These are phyloP conservation scores for Pogonomyrmex barbatus DNA, from an alignment of 1,140 invertebrate species.

Conservation along the genomic window DNA sequence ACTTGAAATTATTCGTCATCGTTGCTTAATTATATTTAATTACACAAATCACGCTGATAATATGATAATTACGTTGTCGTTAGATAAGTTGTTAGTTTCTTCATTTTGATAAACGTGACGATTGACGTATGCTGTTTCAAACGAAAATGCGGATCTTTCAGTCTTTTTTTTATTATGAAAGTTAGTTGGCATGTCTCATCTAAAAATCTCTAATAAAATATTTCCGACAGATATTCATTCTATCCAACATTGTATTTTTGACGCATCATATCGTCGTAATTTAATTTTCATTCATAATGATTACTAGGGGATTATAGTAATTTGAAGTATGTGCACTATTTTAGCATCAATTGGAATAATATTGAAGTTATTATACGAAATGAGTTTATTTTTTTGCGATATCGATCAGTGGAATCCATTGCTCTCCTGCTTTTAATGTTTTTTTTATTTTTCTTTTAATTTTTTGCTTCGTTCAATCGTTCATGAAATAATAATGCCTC, in stretches of 20 bases:
- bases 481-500: background rate
- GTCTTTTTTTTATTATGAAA: background rate
- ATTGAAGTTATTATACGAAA: conserved; percentile 18
- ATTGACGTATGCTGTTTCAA: background rate
- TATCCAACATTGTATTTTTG: background rate
- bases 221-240: background rate
- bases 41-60: background rate
- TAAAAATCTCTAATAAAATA: background rate
- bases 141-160: background rate
- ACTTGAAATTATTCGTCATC: background rate
- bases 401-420: background rate
- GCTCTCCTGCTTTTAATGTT: conserved; percentile 15
- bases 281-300: conserved; percentile 32
- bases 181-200: background rate
- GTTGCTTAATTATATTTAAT: background rate
- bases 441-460: background rate
- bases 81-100: background rate
- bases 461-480: background rate
- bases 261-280: background rate
- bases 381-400: conserved; percentile 28
- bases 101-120: background rate
- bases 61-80: background rate
- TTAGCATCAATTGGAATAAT: conserved; percentile 5
- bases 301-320: conserved; percentile 6
- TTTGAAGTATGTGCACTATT: conserved; percentile 18